phyloP scores from a whole-genome alignment of 2,888 invertebrate genomes.

The Leucophenga montana region DNA sequence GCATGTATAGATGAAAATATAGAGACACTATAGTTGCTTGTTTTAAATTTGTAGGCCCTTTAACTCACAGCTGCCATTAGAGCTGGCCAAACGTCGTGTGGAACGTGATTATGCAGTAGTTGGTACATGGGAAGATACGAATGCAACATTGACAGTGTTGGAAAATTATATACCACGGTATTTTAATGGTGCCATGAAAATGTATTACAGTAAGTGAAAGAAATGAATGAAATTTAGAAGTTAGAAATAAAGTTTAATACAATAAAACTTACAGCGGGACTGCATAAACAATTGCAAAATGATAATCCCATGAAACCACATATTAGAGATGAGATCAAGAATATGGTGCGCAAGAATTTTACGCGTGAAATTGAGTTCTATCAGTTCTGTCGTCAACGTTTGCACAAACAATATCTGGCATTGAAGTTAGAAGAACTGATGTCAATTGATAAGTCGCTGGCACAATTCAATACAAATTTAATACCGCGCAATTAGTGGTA shows the following conservation, averaged over 20 bases:
- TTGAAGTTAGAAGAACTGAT: conserved; percentile 72
- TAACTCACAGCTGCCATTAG: conserved; percentile 85
- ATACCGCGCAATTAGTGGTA: not conserved
- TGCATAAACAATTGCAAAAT: conserved; percentile 78
- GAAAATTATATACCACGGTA: conserved; percentile 88
- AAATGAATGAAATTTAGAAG: conserved; percentile 27
- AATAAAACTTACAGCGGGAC: conserved; percentile 56
- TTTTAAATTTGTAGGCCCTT: conserved; percentile 80
- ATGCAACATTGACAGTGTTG: conserved; percentile 87
- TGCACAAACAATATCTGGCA: conserved; percentile 85
- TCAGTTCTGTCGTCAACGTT: conserved; percentile 88
- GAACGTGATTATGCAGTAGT: conserved; percentile 90
- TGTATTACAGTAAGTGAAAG: conserved; percentile 77
- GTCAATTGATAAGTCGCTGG: conserved; percentile 48
- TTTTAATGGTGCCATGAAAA: conserved; percentile 82
- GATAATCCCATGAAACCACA: conserved; percentile 89
- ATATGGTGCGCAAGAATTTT: conserved; percentile 88
- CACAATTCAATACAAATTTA: conserved; percentile 19
- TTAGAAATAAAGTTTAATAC: not conserved
- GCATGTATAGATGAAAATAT: no score
- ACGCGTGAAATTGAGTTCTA: conserved; percentile 94
- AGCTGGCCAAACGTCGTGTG: conserved; percentile 87
- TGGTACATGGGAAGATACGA: conserved; percentile 89
- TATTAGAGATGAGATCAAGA: conserved; percentile 86
- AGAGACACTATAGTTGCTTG: no score